A percentile compares a stretch with the other conserved stretches of the same genome.
Evolutionary conservation across 2,113 vertebrate genomes (phyloP).

Genomic region (Urocynchramus pylzowi): DNA sequence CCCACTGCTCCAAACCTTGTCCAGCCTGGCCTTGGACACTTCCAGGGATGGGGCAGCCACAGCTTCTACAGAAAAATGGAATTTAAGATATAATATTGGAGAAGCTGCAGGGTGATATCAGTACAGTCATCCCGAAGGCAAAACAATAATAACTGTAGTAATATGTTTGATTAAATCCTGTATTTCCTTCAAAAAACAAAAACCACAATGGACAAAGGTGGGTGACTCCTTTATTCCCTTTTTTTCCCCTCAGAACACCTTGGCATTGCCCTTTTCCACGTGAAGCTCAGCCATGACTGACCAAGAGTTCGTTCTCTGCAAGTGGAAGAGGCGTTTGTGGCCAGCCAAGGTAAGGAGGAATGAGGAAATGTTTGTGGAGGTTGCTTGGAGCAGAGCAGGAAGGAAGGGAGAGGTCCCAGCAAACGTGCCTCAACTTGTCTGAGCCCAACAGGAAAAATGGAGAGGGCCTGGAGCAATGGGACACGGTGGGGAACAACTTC

Average conservation of each 20-base stretch:
- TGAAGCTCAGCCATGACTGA: constrained; percentile 44
- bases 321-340: constrained; percentile 71
- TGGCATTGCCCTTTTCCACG: background rate
- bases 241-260: background rate
- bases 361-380: background rate
- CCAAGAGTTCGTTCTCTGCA: constrained; percentile 67
- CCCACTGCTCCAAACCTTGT: background rate
- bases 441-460: background rate
- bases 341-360: constrained; percentile 72
- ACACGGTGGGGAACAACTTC: too few species aligned
- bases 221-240: background rate
- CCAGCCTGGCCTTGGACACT: background rate
- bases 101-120: fast-evolving
- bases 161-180: fast-evolving
- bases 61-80: background rate
- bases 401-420: background rate
- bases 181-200: background rate
- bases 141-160: fast-evolving
- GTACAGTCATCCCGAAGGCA: background rate
- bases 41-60: background rate
- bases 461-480: fast-evolving
- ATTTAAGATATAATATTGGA: background rate
- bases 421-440: fast-evolving
- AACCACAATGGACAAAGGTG: fast-evolving
- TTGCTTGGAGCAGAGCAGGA: background rate